These are phyloP conservation scores for Micromussa lordhowensis DNA, from an alignment of 92 coral and sea anemone species.

Conservation along the genomic window DNA sequence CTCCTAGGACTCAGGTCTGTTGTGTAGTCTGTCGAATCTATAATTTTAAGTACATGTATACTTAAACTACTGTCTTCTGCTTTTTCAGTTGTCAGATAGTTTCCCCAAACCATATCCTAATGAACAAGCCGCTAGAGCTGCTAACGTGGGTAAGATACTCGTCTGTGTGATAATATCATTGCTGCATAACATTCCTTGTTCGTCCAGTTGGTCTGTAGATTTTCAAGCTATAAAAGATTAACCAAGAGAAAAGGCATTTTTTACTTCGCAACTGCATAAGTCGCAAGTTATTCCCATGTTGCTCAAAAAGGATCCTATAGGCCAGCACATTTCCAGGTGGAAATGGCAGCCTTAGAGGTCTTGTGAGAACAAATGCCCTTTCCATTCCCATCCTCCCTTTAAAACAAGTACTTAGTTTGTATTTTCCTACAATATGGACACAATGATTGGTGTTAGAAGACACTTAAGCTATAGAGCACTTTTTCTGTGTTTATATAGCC, in stretches of 20 bases:
- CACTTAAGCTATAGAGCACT: no score
- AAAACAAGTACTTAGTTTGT: neutral
- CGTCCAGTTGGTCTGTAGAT: neutral
- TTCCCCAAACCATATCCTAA: constrained; percentile 90
- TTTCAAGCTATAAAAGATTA: neutral
- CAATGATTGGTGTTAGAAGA: neutral
- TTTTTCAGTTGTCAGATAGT: constrained; percentile 80
- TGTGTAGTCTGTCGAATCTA: neutral
- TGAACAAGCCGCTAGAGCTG: constrained; percentile 99
- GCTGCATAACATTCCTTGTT: neutral
- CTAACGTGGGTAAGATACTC: constrained; percentile 91
- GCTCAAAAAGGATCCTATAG: neutral
- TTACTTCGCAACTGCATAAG: neutral
- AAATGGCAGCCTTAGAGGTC: neutral
- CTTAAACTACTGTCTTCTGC: neutral
- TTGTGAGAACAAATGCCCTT: no score
- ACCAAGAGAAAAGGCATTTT: neutral
- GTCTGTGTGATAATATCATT: no score
- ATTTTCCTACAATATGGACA: neutral
- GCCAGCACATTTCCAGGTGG: neutral
- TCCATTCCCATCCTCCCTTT: neutral
- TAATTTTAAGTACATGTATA: neutral
- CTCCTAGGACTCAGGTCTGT: no score
- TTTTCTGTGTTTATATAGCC: no score
- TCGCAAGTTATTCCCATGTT: neutral